Conservation (phyloP, 1,140 invertebrate genomes). For the Rhagoletis zephyria region DNA sequence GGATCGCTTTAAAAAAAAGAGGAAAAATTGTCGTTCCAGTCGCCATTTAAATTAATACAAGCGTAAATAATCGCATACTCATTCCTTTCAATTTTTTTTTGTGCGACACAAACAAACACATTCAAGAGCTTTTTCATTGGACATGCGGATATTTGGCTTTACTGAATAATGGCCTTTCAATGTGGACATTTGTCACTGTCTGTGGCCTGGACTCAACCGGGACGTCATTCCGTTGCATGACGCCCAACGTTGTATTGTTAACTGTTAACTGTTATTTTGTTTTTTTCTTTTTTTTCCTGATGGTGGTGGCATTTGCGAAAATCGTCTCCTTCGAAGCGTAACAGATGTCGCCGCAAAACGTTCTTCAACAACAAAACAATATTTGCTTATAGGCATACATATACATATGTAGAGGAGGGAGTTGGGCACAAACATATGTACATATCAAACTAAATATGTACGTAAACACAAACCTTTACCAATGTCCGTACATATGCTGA, state of each 20-base stretch:
- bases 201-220: constrained; percentile 7
- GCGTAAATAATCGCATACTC: constrained; percentile 16
- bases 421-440: background rate
- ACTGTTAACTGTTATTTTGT: background rate
- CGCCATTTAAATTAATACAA: constrained; percentile 23
- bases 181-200: constrained; percentile 44
- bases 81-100: background rate
- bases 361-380: constrained; percentile 42
- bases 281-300: background rate
- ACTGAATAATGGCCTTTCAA: constrained; percentile 45
- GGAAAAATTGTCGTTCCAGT: background rate
- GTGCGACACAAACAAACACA: background rate
- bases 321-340: constrained; percentile 56
- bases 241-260: background rate
- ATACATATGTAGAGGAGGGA: too few species aligned
- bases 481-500: background rate
- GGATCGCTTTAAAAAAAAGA: background rate
- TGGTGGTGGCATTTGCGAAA: constrained; percentile 40
- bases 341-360: constrained; percentile 56
- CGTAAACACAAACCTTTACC: background rate
- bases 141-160: constrained; percentile 40
- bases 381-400: background rate
- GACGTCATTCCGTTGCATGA: background rate
- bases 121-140: background rate
- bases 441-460: too few species aligned